Evolutionary conservation across 2,888 invertebrate species (phyloP).

Genomic region (Germaria angustata): DNA sequence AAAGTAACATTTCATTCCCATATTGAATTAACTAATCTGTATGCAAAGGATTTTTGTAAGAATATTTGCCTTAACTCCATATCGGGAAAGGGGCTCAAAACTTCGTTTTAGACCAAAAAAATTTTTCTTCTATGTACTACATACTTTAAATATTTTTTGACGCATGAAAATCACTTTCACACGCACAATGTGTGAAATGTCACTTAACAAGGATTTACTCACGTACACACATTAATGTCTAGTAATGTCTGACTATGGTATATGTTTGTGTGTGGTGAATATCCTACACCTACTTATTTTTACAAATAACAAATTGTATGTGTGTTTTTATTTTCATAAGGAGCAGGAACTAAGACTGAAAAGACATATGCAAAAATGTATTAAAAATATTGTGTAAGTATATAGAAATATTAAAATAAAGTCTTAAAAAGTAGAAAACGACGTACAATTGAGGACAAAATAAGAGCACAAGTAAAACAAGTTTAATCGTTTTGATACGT

Average conservation of each 20-base stretch:
- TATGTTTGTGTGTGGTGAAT: neutral
- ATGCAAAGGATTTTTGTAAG: too few species aligned
- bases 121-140: neutral
- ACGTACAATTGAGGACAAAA: neutral
- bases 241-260: neutral
- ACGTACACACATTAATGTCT: conserved; percentile 55
- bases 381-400: neutral
- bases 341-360: neutral
- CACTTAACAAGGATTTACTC: conserved; percentile 63
- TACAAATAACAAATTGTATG: conserved; percentile 31
- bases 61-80: too few species aligned
- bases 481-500: neutral
- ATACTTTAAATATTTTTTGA: conserved; percentile 2
- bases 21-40: too few species aligned
- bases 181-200: conserved; percentile 63
- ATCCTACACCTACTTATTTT: conserved; percentile 1
- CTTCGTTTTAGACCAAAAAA: neutral
- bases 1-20: too few species aligned
- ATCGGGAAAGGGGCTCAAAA: neutral
- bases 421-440: conserved; percentile 2
- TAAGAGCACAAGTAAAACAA: neutral
- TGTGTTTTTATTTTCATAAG: conserved; percentile 30
- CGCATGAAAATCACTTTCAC: conserved; percentile 59
- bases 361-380: conserved; percentile 31
- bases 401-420: conserved; percentile 4